Evolutionary conservation across 2,797 vertebrate species (phyloP).

Genomic region (Syncerus caffer): DNA sequence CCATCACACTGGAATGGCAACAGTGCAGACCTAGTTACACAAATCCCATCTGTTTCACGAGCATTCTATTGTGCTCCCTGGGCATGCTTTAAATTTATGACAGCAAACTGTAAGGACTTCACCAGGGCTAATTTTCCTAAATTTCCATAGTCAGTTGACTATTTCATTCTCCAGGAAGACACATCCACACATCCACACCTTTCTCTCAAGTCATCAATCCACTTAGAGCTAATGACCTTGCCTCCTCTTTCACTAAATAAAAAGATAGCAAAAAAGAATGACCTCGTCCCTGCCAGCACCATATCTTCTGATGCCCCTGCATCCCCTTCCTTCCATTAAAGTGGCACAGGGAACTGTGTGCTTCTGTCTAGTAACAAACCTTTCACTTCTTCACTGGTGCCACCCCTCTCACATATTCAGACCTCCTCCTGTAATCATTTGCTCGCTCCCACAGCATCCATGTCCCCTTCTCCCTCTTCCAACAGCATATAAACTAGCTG

Average conservation of each 20-base stretch:
- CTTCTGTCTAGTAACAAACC: neutral
- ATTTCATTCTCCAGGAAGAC: neutral
- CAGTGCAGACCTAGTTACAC: neutral
- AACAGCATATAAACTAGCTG: neutral
- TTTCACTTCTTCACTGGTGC: neutral
- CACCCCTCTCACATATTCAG: neutral
- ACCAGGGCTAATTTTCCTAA: neutral
- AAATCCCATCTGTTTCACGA: neutral
- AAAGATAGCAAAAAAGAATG: neutral
- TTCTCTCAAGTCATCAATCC: neutral
- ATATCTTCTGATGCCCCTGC: neutral
- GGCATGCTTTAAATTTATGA: neutral
- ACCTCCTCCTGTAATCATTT: neutral
- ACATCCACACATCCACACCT: neutral
- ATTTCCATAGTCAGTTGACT: neutral
- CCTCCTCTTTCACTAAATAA: neutral
- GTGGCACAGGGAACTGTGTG: no score
- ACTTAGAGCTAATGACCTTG: neutral
- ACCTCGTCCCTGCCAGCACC: neutral
- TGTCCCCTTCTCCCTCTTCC: no score
- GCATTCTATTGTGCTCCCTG: neutral
- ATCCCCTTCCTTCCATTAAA: neutral
- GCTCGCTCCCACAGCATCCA: neutral
- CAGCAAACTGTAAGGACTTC: neutral
- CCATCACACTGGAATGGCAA: neutral